Conservation (phyloP, 2,888 invertebrate species). For the Drosophila multiciliata region DNA sequence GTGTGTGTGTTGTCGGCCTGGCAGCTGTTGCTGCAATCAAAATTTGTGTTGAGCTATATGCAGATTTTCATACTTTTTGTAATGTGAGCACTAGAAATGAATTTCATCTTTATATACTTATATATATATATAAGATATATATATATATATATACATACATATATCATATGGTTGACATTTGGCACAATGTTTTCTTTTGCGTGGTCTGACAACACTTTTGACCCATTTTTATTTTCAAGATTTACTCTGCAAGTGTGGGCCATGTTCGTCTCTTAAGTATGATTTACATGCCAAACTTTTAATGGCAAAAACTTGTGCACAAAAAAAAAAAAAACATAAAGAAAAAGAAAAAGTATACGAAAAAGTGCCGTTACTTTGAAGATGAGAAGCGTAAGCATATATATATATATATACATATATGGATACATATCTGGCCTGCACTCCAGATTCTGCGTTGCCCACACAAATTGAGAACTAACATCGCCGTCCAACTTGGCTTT, state of each 20-base stretch:
- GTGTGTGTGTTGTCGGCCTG: background rate
- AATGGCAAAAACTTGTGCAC: constrained; percentile 51
- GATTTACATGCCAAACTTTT: constrained; percentile 60
- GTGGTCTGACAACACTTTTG: constrained; percentile 30
- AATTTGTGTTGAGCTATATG: constrained; percentile 15
- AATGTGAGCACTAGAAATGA: constrained; percentile 10
- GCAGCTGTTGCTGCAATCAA: constrained; percentile 33
- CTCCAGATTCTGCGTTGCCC: background rate
- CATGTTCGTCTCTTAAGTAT: constrained; percentile 39
- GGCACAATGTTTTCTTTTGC: constrained; percentile 6
- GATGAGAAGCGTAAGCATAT: constrained; percentile 10
- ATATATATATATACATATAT: constrained; percentile 1
- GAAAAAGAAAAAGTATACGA: background rate
- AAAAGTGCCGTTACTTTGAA: constrained; percentile 15
- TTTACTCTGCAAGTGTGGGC: constrained; percentile 1
- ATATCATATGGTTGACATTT: constrained; percentile 19
- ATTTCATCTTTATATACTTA: constrained; percentile 5
- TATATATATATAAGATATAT: background rate
- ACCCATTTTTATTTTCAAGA: constrained; percentile 30
- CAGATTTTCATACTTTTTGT: constrained; percentile 24
- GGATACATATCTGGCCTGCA: background rate
- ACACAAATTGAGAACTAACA: background rate
- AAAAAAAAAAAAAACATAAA: background rate
- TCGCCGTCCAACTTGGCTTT: background rate
- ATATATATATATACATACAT: background rate